Evolutionary conservation across 2,797 vertebrate species (phyloP).

Genomic region (Xenentodon cancila): DNA sequence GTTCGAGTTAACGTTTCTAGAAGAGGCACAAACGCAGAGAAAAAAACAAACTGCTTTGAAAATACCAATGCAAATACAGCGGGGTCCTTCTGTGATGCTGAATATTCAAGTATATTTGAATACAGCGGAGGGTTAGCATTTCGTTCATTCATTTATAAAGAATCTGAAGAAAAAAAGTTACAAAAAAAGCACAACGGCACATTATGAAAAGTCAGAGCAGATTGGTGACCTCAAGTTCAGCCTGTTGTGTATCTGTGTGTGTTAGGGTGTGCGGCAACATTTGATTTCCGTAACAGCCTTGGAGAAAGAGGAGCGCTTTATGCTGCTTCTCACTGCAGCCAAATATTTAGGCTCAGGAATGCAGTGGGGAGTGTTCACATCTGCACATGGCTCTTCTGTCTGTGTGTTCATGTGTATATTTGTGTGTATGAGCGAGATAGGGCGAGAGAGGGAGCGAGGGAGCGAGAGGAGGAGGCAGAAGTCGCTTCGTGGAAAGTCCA

Average conservation of each 20-base stretch:
- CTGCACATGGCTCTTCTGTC: constrained; percentile 50
- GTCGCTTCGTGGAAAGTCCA: no score
- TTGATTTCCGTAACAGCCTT: constrained; percentile 64
- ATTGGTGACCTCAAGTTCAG: constrained; percentile 34
- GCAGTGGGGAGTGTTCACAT: constrained; percentile 61
- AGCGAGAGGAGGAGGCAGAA: no score
- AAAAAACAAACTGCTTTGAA: no score
- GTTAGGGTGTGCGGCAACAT: constrained; percentile 51
- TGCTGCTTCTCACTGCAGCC: constrained; percentile 53
- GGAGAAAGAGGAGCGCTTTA: constrained; percentile 50
- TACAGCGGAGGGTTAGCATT: no score
- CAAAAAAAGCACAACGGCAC: not conserved
- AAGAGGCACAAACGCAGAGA: no score
- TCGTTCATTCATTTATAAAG: not conserved
- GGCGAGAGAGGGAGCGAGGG: constrained; percentile 3
- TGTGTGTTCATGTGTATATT: constrained; percentile 30
- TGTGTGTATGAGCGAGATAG: constrained; percentile 21
- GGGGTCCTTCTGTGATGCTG: no score
- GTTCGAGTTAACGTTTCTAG: no score
- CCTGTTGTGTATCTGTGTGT: constrained; percentile 18
- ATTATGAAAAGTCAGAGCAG: constrained; percentile 33
- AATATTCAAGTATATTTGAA: no score
- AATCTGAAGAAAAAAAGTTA: not conserved
- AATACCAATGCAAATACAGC: no score
- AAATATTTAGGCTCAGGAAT: constrained; percentile 71